Evolutionary conservation across 2,797 vertebrate species (phyloP).

Genomic region (Galaxias olidus): DNA sequence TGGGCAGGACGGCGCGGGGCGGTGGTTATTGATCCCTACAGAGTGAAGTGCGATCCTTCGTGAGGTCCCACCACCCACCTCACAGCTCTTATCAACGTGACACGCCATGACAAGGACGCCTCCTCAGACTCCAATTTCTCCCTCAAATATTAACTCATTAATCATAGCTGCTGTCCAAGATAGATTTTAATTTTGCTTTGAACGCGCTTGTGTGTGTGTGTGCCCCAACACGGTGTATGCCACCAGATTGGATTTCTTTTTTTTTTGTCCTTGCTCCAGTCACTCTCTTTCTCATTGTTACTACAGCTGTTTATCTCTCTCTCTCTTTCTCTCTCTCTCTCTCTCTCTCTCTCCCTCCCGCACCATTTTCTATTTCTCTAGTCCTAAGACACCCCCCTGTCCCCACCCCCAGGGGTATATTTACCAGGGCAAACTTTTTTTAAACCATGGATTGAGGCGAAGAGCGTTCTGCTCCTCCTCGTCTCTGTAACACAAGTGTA

Average conservation of each 20-base stretch:
- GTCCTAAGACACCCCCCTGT: slow-evolving; percentile 17
- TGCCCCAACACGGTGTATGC: slow-evolving; percentile 21
- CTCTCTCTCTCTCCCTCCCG: slow-evolving; percentile 10
- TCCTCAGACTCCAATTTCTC: slow-evolving; percentile 77
- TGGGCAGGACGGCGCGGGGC: slow-evolving; percentile 18
- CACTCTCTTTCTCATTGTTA: slow-evolving; percentile 27
- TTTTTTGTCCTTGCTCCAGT: slow-evolving; percentile 25
- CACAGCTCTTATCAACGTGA: slow-evolving; percentile 66
- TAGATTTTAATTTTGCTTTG: slow-evolving; percentile 75
- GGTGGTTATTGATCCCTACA: slow-evolving; percentile 57
- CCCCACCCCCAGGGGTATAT: slow-evolving; percentile 22
- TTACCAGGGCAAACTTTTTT: slow-evolving; percentile 33
- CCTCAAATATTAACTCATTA: slow-evolving; percentile 83
- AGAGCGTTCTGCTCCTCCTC: slow-evolving; percentile 54
- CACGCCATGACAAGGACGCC: slow-evolving; percentile 57
- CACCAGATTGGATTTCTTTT: slow-evolving; percentile 60
- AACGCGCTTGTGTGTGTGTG: too few species aligned
- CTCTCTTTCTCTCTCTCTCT: slow-evolving; percentile 17
- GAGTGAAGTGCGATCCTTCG: slow-evolving; percentile 47
- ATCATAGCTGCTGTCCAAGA: slow-evolving; percentile 76
- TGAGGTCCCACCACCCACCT: not conserved
- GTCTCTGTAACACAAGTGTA: slow-evolving; percentile 72
- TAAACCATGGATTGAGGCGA: slow-evolving; percentile 47
- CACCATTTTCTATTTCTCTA: slow-evolving; percentile 15
- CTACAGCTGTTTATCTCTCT: slow-evolving; percentile 14